phyloP scores from a whole-genome alignment of 2,113 vertebrate species.

The Sardina pilchardus region DNA sequence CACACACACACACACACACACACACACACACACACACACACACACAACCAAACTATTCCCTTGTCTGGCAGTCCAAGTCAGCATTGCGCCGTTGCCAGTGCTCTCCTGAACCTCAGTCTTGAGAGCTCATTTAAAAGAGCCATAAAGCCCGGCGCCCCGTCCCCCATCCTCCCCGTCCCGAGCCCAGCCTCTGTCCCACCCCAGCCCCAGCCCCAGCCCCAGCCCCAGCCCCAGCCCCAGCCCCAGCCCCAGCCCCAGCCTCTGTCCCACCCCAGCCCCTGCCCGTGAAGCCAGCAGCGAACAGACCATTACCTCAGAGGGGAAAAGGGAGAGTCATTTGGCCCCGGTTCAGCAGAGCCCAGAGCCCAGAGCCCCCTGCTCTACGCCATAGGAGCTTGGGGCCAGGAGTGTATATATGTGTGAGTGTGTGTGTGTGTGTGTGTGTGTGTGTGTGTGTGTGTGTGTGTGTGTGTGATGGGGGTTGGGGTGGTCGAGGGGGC shows the following conservation, averaged over 20 bases:
- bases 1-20: not conserved
- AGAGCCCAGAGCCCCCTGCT: constrained; percentile 51
- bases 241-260: constrained; percentile 34
- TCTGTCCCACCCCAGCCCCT: constrained; percentile 26
- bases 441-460: not conserved
- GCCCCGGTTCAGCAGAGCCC: constrained; percentile 55
- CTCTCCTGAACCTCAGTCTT: constrained; percentile 36
- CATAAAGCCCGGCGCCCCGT: constrained; percentile 7
- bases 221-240: constrained; percentile 18
- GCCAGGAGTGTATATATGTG: not conserved
- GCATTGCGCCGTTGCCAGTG: constrained; percentile 21
- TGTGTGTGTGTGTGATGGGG: not conserved
- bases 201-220: constrained; percentile 39
- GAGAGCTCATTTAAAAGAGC: constrained; percentile 19
- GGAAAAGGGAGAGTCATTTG: constrained; percentile 67
- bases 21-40: not conserved
- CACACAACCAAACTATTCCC: not conserved
- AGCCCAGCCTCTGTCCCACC: not conserved
- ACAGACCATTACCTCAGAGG: constrained; percentile 69
- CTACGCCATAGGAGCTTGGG: constrained; percentile 14
- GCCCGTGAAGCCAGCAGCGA: constrained; percentile 51
- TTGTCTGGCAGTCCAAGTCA: constrained; percentile 30
- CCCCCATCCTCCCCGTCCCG: constrained; percentile 19
- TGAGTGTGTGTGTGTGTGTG: not conserved
- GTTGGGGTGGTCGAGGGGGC: constrained; percentile 25